phyloP scores from a whole-genome alignment of 1,140 invertebrate genomes.

The Periplaneta americana region DNA sequence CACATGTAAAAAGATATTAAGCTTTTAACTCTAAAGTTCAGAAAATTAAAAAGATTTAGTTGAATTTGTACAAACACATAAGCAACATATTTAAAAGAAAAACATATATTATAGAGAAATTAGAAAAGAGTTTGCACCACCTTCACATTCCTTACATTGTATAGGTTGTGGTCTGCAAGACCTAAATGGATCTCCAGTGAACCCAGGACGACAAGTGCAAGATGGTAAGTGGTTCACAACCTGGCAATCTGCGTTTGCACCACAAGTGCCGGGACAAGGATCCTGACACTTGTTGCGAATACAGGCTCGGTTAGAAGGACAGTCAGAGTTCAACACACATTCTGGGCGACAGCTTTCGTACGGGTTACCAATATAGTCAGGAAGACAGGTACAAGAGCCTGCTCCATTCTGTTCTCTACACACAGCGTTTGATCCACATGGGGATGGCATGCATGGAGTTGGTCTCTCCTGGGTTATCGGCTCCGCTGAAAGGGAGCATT shows the following conservation, averaged over 20 bases:
- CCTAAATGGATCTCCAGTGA: slow-evolving; percentile 47
- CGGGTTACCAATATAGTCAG: slow-evolving; percentile 45
- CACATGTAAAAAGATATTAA: slow-evolving; percentile 25
- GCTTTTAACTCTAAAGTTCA: slow-evolving; percentile 18
- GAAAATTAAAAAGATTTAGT: slow-evolving; percentile 13
- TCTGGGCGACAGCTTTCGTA: slow-evolving; percentile 43
- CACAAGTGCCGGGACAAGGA: slow-evolving; percentile 46
- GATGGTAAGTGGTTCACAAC: slow-evolving; percentile 47
- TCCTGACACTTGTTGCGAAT: slow-evolving; percentile 41
- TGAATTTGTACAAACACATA: not conserved
- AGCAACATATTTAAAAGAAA: not conserved
- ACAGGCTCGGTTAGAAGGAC: slow-evolving; percentile 38
- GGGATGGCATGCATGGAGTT: slow-evolving; percentile 40
- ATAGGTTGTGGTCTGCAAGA: slow-evolving; percentile 38
- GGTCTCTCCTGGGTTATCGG: slow-evolving; percentile 22
- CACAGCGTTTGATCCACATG: slow-evolving; percentile 39
- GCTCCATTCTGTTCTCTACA: slow-evolving; percentile 42
- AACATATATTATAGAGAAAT: not conserved
- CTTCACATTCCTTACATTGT: slow-evolving; percentile 18
- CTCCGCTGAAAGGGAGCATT: slow-evolving; percentile 6
- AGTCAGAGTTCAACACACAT: slow-evolving; percentile 44
- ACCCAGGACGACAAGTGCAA: slow-evolving; percentile 50
- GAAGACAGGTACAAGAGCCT: slow-evolving; percentile 50
- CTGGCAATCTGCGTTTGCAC: slow-evolving; percentile 46
- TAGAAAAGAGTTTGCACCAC: not conserved